phyloP scores from a whole-genome alignment of 2,888 invertebrate genomes.

The Sinodicranocentrus sp. region DNA sequence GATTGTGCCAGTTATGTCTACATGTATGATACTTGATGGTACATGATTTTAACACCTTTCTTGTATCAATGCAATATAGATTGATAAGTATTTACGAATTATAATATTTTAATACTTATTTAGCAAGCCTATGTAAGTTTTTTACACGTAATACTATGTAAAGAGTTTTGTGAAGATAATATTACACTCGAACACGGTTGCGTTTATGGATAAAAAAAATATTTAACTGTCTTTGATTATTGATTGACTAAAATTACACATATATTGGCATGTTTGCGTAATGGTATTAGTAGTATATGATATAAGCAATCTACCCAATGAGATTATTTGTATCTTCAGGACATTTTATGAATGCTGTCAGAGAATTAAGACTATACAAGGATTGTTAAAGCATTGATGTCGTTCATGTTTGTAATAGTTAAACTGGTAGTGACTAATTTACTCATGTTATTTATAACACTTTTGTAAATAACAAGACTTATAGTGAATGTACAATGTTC shows the following conservation, averaged over 20 bases:
- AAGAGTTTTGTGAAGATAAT: background rate
- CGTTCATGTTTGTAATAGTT: background rate
- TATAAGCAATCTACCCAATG: conserved; percentile 3
- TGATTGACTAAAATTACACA: too few species aligned
- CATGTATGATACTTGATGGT: too few species aligned
- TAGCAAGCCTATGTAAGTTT: conserved; percentile 54
- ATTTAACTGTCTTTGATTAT: background rate
- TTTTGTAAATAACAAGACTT: conserved; percentile 33
- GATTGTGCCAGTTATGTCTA: conserved; percentile 30
- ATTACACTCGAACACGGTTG: too few species aligned
- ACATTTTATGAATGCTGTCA: conserved; percentile 26
- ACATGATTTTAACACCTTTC: background rate
- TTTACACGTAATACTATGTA: background rate
- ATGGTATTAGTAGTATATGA: too few species aligned
- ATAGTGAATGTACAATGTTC: conserved; percentile 11
- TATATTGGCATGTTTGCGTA: too few species aligned
- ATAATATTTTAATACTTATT: background rate
- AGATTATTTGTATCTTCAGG: conserved; percentile 30
- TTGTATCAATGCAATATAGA: conserved; percentile 56
- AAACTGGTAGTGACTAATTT: background rate
- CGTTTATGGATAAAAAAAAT: too few species aligned
- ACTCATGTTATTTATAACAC: background rate
- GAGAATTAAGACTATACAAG: conserved; percentile 51
- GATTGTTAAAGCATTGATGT: background rate
- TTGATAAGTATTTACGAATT: conserved; percentile 38